Evolutionary conservation across 1,140 invertebrate species (phyloP).

Genomic region (Lordiphosa collinella): DNA sequence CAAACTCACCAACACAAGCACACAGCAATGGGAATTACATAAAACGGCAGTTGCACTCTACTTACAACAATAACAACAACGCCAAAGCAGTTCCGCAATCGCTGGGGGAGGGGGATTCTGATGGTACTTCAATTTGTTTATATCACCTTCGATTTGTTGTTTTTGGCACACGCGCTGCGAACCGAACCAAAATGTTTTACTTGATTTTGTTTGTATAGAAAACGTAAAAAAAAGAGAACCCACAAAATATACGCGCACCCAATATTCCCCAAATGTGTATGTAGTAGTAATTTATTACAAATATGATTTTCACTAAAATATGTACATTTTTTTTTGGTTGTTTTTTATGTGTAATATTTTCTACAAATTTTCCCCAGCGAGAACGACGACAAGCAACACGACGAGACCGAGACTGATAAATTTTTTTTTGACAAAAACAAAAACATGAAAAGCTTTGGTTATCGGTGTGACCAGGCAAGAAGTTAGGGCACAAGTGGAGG

Average conservation of each 20-base stretch:
- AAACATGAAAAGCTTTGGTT: not conserved
- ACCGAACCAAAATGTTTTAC: not conserved
- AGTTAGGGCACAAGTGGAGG: too few species aligned
- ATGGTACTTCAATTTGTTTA: constrained; percentile 22
- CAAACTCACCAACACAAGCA: constrained; percentile 7
- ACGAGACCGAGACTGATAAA: constrained; percentile 28
- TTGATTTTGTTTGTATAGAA: constrained; percentile 22
- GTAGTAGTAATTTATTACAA: constrained; percentile 9
- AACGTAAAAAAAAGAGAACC: constrained; percentile 24
- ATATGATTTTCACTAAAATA: constrained; percentile 39
- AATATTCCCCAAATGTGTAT: constrained; percentile 21
- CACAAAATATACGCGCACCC: constrained; percentile 37
- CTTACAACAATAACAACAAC: constrained; percentile 45
- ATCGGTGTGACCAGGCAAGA: too few species aligned
- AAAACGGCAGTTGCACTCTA: constrained; percentile 48
- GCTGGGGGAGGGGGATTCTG: constrained; percentile 4
- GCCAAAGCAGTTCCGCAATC: constrained; percentile 11
- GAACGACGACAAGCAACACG: constrained; percentile 49
- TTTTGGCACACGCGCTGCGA: constrained; percentile 27
- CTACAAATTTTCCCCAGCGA: constrained; percentile 57
- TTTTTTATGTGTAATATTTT: constrained; percentile 55
- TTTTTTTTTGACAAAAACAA: constrained; percentile 1
- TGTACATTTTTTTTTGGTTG: constrained; percentile 51
- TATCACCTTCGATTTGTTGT: constrained; percentile 22
- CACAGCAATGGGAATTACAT: constrained; percentile 55